A percentile compares a stretch with the other conserved stretches of the same genome.
Evolutionary conservation across 2,888 invertebrate genomes (phyloP).

Genomic region (Bugula neritina): DNA sequence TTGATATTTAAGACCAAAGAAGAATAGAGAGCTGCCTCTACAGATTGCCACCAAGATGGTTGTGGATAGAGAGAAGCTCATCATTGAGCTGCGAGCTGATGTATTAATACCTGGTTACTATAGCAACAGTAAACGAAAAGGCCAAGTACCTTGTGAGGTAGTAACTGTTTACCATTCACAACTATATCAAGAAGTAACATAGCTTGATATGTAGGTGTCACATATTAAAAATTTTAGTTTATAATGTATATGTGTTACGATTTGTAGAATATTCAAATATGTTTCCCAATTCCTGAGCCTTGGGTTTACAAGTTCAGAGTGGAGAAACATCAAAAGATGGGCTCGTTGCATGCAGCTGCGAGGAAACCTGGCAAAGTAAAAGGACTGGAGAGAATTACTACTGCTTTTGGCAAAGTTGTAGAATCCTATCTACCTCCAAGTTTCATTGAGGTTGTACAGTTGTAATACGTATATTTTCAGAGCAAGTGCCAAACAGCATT

Average conservation of each 20-base stretch:
- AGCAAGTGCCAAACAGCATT: too few relatives aligned
- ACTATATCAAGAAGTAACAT: too few relatives aligned
- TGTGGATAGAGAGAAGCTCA: conserved; percentile 44
- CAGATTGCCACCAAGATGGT: conserved; percentile 80
- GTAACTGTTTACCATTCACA: too few relatives aligned
- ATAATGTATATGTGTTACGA: conserved; percentile 57
- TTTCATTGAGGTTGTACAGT: conserved; percentile 51
- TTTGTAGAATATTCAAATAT: conserved; percentile 77
- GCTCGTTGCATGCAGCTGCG: conserved; percentile 87
- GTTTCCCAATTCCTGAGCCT: conserved; percentile 91
- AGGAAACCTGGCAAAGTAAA: conserved; percentile 59
- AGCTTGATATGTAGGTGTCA: too few relatives aligned
- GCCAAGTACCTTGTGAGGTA: conserved; percentile 62
- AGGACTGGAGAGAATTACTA: conserved; percentile 52
- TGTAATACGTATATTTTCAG: too few relatives aligned
- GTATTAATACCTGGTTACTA: conserved; percentile 94
- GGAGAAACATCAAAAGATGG: conserved; percentile 94
- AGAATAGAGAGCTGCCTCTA: conserved; percentile 80
- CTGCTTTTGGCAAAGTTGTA: conserved; percentile 13
- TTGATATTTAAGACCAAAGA: conserved; percentile 63
- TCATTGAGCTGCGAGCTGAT: conserved; percentile 90
- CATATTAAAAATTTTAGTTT: background rate
- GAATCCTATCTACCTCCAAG: conserved; percentile 36
- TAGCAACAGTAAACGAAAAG: conserved; percentile 85
- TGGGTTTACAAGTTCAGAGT: conserved; percentile 99